Evolutionary conservation across 2,888 invertebrate species (phyloP), one percentile per base, ranked within the genome.

Genomic region (Gibbula magus): DNA sequence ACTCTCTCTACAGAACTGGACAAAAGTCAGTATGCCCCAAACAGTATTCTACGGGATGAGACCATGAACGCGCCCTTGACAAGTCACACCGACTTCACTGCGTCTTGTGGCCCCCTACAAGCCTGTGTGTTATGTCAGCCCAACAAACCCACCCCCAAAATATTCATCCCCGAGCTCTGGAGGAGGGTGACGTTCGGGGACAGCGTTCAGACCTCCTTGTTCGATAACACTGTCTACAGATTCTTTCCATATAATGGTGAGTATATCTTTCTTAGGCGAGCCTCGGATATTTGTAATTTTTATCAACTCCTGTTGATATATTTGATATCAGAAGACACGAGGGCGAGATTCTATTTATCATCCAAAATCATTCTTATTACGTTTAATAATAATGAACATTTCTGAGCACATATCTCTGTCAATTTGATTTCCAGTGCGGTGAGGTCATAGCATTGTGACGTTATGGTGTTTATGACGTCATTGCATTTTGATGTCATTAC

Each of bases 61-160:
- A 20, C 39, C 20, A 32, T n/a, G 13, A 18, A n/a, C 5, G 78
- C 73, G 39, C 35, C 53, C n/a, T 13, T 84, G 16, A 25, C 76
- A 18, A 77, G 82, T 2, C 78, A 76, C 45, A 83, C 84, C 7
- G 83, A 84, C 66, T 84, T 80, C 75, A 79, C 74, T 20, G 45
- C 70, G 2, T 45, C 83, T 7, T 84, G 84, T 75, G 56, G 74
- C 13, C 35, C 56, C 0, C 75, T 80, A 13, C 67, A 56, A 53
- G 79, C 83, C 16, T 82, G 82, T 56, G 70, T 45, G 20, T 29
- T 74, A 1, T 84, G 84, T 56, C 22, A 53, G 0, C 29, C 81
- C 0, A 70, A 80, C 0, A 61, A 32, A 7, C 1, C 7, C 1
- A 20, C 51, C 18, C 51, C 82, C 39, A 45, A 32, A n/a, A 52